Percentiles rank a stretch among this genome's conserved stretches.
phyloP scores from a whole-genome alignment of 1,140 invertebrate genomes.

The Drosophila equinoxialis region DNA sequence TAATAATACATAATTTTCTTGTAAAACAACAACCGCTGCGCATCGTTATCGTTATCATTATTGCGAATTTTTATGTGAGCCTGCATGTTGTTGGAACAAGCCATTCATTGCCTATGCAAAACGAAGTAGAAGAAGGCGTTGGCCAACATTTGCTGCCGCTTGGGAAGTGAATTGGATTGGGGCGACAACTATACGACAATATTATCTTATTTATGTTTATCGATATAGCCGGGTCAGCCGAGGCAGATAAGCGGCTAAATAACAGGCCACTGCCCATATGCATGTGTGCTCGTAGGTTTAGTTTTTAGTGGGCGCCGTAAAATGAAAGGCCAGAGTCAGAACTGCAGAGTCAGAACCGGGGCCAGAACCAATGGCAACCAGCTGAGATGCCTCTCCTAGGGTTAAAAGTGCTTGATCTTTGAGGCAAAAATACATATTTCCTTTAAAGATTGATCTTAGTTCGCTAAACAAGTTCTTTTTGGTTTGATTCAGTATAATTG shows the following conservation, averaged over 20 bases:
- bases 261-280: conserved; percentile 42
- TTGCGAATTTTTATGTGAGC: conserved; percentile 75
- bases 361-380: conserved; percentile 33
- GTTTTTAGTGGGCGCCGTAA: conserved; percentile 67
- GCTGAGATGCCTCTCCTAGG: conserved; percentile 9
- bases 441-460: no score
- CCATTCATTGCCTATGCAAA: conserved; percentile 12
- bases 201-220: conserved; percentile 78
- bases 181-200: conserved; percentile 56
- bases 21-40: conserved; percentile 78
- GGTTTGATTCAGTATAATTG: no score
- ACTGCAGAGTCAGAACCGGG: not conserved
- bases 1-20: conserved; percentile 80
- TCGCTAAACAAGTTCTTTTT: no score
- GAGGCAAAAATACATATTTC: no score
- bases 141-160: conserved; percentile 29
- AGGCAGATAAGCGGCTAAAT: conserved; percentile 64
- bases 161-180: conserved; percentile 37
- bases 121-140: conserved; percentile 41
- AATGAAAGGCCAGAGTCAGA: conserved; percentile 47
- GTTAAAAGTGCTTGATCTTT: conserved; percentile 1
- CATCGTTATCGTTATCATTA: conserved; percentile 80
- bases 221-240: conserved; percentile 54
- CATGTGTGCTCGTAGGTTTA: conserved; percentile 65
- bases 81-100: conserved; percentile 68